Evolutionary conservation across 2,113 vertebrate species (phyloP), one percentile per base, ranked within the genome.

Genomic region (Cyanistes caeruleus): DNA sequence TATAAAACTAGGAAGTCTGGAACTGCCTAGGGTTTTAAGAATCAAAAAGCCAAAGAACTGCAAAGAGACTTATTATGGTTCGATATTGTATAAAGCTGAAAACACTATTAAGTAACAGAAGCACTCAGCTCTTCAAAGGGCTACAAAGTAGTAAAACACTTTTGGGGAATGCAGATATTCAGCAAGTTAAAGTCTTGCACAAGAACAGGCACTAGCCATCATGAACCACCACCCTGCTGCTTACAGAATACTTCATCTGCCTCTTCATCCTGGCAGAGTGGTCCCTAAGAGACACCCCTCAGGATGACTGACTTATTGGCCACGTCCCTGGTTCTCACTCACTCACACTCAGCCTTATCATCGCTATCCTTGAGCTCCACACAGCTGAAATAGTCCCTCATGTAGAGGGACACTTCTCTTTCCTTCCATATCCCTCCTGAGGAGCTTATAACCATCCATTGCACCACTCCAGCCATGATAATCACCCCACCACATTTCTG

Each of bases 401-500:
- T 11, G 7, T 4, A 53, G 73, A 52, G 31, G 44, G 60, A 11
- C 19, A 46, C 31, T 24, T 24, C 27, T 73, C 44, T 59, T n/a
- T 33, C 19, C 33, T 20, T 15, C 9, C 12, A 20, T 7, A 31
- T 20, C 8, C 49, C 85, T 72, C 41, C 67, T 80, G 58, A 49
- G 31, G 35, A 56, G 43, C 43, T 58, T 31, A 19, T 10, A 49
- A 25, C 17, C 43, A 80, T 2, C 51, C 35, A 43, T 0, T 22
- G 76, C 31, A 56, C 25, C 31, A 55, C 6, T 30, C 13, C 49
- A 35, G 30, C 9, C 41, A 8, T 5, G 13, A 30, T 30, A 48
- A 41, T 48, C 65, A 79, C 13, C 25, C 58, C 51, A 49, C 16
- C 21, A 28, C 0, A 0, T 31, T 64, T 49, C 67, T 1, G 0